Conservation (phyloP, 2,113 vertebrate genomes). For the Microcebus griseorufus region DNA sequence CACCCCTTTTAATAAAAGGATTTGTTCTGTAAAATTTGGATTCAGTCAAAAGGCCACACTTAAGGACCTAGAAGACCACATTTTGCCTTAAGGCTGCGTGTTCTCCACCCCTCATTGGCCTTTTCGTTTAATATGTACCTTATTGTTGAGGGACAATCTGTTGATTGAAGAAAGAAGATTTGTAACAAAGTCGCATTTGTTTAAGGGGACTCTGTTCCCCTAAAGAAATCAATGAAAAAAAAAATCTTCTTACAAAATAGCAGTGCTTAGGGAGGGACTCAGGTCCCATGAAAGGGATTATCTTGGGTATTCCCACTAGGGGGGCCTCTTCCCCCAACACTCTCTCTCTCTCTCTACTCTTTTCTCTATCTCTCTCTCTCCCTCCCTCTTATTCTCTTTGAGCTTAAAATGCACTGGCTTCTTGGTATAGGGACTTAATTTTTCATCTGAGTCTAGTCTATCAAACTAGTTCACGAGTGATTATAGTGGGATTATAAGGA, state of each 20-base stretch:
- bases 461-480: not conserved
- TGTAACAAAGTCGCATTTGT: not conserved
- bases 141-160: not conserved
- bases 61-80: no score
- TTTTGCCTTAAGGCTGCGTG: no score
- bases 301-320: not conserved
- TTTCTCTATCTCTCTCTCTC: no score
- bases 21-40: no score
- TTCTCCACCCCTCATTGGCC: no score
- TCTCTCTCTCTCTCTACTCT: no score
- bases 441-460: not conserved
- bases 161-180: not conserved
- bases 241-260: not conserved
- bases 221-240: not conserved
- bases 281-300: not conserved
- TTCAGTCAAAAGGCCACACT: no score
- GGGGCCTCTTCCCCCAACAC: fast-evolving
- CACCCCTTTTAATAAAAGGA: no score
- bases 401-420: not conserved
- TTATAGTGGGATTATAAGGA: not conserved
- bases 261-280: not conserved
- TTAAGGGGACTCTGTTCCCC: not conserved
- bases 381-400: not conserved
- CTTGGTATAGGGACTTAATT: not conserved
- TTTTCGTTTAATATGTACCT: not conserved